Evolutionary conservation across 2,113 vertebrate genomes (phyloP).

Genomic region (Psilopsiagon aymara): DNA sequence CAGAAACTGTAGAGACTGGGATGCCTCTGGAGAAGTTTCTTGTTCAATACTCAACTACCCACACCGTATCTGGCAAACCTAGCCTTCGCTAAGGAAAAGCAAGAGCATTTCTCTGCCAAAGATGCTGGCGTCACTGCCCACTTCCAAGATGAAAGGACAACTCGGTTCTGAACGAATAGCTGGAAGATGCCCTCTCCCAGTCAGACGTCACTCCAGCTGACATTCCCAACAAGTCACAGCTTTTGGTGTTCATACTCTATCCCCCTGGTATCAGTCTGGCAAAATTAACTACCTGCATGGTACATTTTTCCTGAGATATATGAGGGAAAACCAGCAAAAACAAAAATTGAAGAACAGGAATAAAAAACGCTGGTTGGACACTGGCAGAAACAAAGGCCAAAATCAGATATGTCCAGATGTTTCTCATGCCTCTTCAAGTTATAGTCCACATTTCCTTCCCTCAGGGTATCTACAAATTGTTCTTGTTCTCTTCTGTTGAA

Average conservation of each 20-base stretch:
- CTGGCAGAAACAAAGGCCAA: not conserved
- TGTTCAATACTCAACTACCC: not conserved
- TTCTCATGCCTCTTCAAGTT: not conserved
- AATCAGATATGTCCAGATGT: not conserved
- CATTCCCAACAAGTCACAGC: not conserved
- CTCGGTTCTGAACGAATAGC: not conserved
- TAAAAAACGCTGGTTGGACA: not conserved
- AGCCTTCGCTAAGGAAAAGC: not conserved
- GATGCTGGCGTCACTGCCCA: not conserved
- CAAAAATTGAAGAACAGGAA: not conserved
- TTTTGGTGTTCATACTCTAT: not conserved
- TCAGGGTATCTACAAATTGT: not conserved
- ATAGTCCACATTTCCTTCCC: not conserved
- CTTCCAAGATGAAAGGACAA: not conserved
- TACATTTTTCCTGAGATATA: not conserved
- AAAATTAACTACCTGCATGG: not conserved
- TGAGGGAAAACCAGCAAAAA: not conserved
- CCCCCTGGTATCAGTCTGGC: not conserved
- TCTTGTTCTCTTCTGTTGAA: not conserved
- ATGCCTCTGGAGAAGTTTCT: not conserved
- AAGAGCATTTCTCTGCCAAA: not conserved
- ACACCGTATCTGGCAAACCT: not conserved
- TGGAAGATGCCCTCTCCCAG: not conserved
- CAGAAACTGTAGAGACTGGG: accelerated
- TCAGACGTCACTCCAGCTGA: not conserved